A percentile compares a stretch with the other conserved stretches of the same genome.
Evolutionary conservation across 1,140 invertebrate species (phyloP).

Genomic region (Drosophila dunni): DNA sequence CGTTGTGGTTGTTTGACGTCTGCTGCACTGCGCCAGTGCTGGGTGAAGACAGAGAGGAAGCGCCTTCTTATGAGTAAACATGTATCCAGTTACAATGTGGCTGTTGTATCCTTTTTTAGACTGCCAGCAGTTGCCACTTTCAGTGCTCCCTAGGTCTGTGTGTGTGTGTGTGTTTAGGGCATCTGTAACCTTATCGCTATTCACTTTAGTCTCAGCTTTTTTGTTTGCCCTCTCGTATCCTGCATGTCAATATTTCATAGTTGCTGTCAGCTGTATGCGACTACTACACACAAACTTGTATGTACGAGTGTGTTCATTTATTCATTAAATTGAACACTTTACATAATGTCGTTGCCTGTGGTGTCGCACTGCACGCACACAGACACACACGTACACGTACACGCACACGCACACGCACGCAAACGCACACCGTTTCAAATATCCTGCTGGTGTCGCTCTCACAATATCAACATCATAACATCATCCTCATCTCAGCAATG

Average conservation of each 20-base stretch:
- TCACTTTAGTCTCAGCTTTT: constrained; percentile 55
- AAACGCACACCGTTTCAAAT: constrained; percentile 48
- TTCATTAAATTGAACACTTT: constrained; percentile 63
- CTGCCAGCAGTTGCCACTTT: constrained; percentile 21
- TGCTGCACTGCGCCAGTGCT: constrained; percentile 54
- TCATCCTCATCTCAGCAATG: constrained; percentile 29
- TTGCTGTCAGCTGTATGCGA: constrained; percentile 39
- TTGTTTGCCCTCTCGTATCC: constrained; percentile 56
- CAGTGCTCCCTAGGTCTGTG: constrained; percentile 3
- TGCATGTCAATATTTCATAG: constrained; percentile 68
- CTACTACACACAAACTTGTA: background rate
- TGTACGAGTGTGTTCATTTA: constrained; percentile 25
- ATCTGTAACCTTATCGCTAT: constrained; percentile 80
- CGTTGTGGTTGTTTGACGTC: constrained; percentile 43
- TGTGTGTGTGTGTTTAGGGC: constrained; percentile 62
- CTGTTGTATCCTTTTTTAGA: constrained; percentile 54
- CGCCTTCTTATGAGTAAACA: constrained; percentile 70
- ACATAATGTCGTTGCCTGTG: constrained; percentile 53
- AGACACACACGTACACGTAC: constrained; percentile 5
- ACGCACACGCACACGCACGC: constrained; percentile 8
- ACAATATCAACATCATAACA: constrained; percentile 41
- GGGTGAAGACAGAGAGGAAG: constrained; percentile 30
- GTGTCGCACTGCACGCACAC: constrained; percentile 12
- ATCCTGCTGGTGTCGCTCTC: constrained; percentile 55
- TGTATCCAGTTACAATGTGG: constrained; percentile 74